These are phyloP conservation scores for Scaptomyza caliginosa DNA, from an alignment of 2,888 invertebrate species.

Conservation along the genomic window DNA sequence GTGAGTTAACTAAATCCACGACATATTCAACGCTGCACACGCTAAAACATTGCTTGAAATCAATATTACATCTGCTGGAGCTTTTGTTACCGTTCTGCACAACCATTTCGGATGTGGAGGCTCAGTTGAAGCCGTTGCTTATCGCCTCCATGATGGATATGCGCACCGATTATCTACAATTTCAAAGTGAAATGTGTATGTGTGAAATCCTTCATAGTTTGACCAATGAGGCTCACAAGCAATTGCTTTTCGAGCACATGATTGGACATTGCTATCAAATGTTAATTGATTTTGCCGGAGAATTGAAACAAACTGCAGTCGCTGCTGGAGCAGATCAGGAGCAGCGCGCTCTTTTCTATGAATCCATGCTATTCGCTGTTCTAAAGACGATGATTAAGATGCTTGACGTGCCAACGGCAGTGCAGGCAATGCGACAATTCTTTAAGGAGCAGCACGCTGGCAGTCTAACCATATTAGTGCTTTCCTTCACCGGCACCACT, in stretches of 20 bases:
- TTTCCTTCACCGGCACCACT: constrained; percentile 91
- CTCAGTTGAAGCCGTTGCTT: constrained; percentile 78
- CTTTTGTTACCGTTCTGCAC: constrained; percentile 74
- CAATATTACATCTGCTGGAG: constrained; percentile 81
- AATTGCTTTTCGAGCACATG: constrained; percentile 87
- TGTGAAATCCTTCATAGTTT: constrained; percentile 81
- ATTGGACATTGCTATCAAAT: constrained; percentile 89
- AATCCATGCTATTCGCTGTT: constrained; percentile 81
- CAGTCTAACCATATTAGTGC: constrained; percentile 90
- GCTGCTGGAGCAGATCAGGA: constrained; percentile 30
- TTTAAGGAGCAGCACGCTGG: constrained; percentile 88
- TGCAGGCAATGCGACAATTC: constrained; percentile 92
- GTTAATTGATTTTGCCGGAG: constrained; percentile 86
- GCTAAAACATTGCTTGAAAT: constrained; percentile 82
- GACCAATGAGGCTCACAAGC: constrained; percentile 87
- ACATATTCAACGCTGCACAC: constrained; percentile 82
- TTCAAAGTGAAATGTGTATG: constrained; percentile 87
- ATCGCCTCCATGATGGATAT: constrained; percentile 90
- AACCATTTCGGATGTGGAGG: constrained; percentile 59
- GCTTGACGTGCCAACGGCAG: constrained; percentile 91
- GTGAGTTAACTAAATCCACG: constrained; percentile 80
- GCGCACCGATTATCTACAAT: constrained; percentile 90
- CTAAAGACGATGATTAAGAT: constrained; percentile 93
- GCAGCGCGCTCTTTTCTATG: constrained; percentile 78
- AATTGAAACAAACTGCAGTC: constrained; percentile 57